Evolutionary conservation across 2,888 invertebrate species (phyloP).

Genomic region (Drosophila niveifrons): DNA sequence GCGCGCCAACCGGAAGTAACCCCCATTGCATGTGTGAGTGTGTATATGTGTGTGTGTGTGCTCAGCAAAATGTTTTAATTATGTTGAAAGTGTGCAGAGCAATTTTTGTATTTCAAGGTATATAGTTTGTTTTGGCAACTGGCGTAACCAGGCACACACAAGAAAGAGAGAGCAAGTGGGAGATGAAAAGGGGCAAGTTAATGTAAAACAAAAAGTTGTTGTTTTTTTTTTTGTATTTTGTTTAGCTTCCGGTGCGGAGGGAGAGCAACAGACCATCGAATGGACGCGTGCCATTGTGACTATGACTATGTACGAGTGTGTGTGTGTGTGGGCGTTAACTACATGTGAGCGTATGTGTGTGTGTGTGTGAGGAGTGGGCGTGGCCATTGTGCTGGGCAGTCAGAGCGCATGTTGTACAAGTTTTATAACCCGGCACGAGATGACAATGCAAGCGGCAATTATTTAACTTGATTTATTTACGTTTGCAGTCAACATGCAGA

Average conservation of each 20-base stretch:
- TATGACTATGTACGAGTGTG: neutral
- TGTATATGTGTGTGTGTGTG: constrained; percentile 13
- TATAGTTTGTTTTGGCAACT: constrained; percentile 27
- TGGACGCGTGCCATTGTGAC: constrained; percentile 22
- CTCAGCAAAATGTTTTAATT: constrained; percentile 73
- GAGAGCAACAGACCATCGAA: constrained; percentile 12
- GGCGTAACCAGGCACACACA: neutral
- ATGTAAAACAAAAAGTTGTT: constrained; percentile 57
- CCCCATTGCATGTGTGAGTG: constrained; percentile 32
- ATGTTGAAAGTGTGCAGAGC: constrained; percentile 69
- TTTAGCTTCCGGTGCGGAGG: constrained; percentile 43
- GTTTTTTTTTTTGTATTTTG: constrained; percentile 38
- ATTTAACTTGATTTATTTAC: constrained; percentile 79
- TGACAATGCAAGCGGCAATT: constrained; percentile 77
- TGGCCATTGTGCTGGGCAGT: constrained; percentile 33
- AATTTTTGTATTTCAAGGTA: constrained; percentile 61
- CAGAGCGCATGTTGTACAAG: constrained; percentile 33
- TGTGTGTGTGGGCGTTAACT: constrained; percentile 22
- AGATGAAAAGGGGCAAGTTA: constrained; percentile 35
- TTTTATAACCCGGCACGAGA: constrained; percentile 50
- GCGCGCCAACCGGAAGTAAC: constrained; percentile 72
- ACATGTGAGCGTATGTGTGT: constrained; percentile 2
- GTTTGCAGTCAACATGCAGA: constrained; percentile 57
- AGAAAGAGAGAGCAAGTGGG: neutral
- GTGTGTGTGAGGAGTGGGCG: constrained; percentile 21